phyloP scores from a whole-genome alignment of 2,888 invertebrate genomes.

The Megaustenia siamemsis region DNA sequence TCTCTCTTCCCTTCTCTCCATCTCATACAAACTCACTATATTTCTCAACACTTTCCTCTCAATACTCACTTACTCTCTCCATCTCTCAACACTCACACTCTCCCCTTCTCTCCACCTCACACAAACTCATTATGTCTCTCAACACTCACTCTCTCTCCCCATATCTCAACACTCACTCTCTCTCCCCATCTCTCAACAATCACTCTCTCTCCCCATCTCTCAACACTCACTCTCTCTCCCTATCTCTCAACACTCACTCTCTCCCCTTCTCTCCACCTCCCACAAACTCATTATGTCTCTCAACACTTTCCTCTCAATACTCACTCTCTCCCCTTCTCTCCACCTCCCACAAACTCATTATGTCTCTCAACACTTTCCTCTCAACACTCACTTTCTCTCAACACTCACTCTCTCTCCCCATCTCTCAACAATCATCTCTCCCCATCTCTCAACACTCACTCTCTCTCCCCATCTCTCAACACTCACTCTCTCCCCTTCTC shows the following conservation, averaged over 20 bases:
- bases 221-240: too few species aligned
- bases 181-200: too few species aligned
- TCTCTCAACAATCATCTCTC: not conserved
- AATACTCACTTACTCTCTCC: not conserved
- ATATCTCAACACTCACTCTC: not conserved
- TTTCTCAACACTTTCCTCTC: not conserved
- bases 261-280: not conserved
- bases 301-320: too few species aligned
- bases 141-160: too few species aligned
- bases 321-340: not conserved
- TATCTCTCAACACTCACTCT: too few species aligned
- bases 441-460: not conserved
- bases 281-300: not conserved
- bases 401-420: not conserved
- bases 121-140: too few species aligned
- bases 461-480: not conserved
- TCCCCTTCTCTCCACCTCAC: not conserved
- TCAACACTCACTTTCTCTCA: too few species aligned
- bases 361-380: too few species aligned
- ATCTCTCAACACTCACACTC: not conserved
- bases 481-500: too few species aligned
- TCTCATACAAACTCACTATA: not conserved
- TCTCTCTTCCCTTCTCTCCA: not conserved
- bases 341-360: not conserved
- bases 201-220: not conserved